Evolutionary conservation across 2,113 vertebrate species (phyloP).

Genomic region (Gallinago undulata): DNA sequence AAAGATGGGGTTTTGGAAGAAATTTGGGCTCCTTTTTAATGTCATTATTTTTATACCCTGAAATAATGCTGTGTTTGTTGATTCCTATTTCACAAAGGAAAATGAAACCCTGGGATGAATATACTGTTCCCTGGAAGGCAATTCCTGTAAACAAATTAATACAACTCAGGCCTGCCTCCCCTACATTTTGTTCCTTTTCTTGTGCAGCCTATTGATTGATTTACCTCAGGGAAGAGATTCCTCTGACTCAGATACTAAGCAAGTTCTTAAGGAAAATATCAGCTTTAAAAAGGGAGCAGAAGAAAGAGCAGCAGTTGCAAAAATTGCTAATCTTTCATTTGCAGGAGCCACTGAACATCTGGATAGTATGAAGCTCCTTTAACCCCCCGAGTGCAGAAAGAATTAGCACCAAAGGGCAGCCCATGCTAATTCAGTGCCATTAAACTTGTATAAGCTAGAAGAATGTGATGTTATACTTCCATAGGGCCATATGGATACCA

Average conservation of each 20-base stretch:
- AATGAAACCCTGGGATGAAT: slow-evolving; percentile 32
- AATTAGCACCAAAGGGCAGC: slow-evolving; percentile 78
- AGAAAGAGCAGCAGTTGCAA: slow-evolving; percentile 75
- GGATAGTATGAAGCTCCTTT: slow-evolving; percentile 73
- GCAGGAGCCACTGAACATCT: slow-evolving; percentile 77
- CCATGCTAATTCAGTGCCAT: slow-evolving; percentile 73
- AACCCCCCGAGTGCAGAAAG: slow-evolving; percentile 75
- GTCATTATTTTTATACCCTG: slow-evolving; percentile 51
- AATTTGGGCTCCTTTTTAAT: background rate
- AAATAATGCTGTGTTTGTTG: slow-evolving; percentile 57
- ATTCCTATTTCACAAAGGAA: slow-evolving; percentile 44
- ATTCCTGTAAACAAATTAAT: slow-evolving; percentile 72
- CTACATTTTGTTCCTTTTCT: slow-evolving; percentile 69
- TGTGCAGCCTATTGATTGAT: slow-evolving; percentile 76
- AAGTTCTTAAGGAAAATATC: slow-evolving; percentile 79
- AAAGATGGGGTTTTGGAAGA: background rate
- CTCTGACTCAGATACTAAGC: slow-evolving; percentile 77
- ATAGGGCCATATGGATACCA: slow-evolving; percentile 61
- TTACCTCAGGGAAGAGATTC: slow-evolving; percentile 77
- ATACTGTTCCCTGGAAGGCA: slow-evolving; percentile 45
- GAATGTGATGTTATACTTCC: slow-evolving; percentile 66
- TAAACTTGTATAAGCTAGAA: slow-evolving; percentile 75
- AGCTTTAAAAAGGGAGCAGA: slow-evolving; percentile 70
- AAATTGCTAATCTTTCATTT: slow-evolving; percentile 81
- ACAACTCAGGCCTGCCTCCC: slow-evolving; percentile 52